phyloP scores from a whole-genome alignment of 2,888 invertebrate genomes.

The Lumbricus terrestris region DNA sequence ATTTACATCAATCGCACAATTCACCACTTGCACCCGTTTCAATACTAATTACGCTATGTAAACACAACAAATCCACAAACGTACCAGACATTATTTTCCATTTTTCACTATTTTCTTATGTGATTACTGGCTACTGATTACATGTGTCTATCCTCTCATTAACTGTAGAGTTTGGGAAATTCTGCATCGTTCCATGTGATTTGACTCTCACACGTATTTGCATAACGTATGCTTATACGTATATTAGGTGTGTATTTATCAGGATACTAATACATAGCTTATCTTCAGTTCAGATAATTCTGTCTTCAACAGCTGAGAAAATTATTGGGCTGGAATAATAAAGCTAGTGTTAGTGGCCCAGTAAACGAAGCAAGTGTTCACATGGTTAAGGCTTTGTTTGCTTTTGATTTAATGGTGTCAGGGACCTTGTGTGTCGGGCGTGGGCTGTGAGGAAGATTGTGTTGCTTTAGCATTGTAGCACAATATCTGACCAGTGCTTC shows the following conservation, averaged over 20 bases:
- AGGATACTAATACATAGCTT: neutral
- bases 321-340: neutral
- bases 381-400: neutral
- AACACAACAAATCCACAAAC: no score
- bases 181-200: neutral
- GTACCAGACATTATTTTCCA: no score
- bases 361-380: neutral
- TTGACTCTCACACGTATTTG: no score
- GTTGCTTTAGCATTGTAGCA: neutral
- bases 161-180: neutral
- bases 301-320: neutral
- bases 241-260: neutral
- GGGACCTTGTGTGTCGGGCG: neutral
- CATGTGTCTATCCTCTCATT: neutral
- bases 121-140: no score
- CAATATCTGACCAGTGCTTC: neutral
- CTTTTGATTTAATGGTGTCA: neutral
- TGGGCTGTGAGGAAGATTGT: neutral
- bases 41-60: no score
- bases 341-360: constrained; percentile 3
- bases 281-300: neutral
- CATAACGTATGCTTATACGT: neutral
- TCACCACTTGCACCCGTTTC: no score
- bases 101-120: no score
- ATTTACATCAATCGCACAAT: no score